Conservation (phyloP, 2,113 vertebrate species). For the Tetraodon nigroviridis region DNA sequence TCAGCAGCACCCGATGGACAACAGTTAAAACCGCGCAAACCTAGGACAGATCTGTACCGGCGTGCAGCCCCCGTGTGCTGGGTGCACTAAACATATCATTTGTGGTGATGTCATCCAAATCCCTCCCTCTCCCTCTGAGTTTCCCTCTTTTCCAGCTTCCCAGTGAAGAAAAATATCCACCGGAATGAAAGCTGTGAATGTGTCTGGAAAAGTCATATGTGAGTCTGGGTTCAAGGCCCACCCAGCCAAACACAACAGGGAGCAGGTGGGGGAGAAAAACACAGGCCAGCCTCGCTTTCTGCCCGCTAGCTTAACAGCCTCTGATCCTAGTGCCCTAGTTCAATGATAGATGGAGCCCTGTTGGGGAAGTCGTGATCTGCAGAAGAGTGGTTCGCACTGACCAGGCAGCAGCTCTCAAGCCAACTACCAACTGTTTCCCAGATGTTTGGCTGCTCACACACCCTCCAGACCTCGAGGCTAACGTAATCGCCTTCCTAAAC, state of each 20-base stretch:
- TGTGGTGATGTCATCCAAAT: too few relatives aligned
- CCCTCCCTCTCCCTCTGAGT: neutral
- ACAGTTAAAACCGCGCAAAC: slow-evolving; percentile 8
- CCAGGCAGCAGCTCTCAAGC: slow-evolving; percentile 20
- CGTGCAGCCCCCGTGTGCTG: too few relatives aligned
- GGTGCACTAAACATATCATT: too few relatives aligned
- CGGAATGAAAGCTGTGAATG: slow-evolving; percentile 50
- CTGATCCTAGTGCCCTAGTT: slow-evolving; percentile 9
- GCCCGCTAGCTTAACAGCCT: neutral
- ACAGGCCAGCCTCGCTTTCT: slow-evolving; percentile 22
- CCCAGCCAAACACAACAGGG: slow-evolving; percentile 38
- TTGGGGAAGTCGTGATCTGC: neutral
- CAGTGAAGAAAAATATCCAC: slow-evolving; percentile 31
- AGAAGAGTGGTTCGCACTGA: slow-evolving; percentile 10
- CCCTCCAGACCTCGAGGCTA: slow-evolving; percentile 41
- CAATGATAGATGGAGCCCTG: slow-evolving; percentile 17
- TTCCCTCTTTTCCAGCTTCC: neutral
- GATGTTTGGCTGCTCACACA: slow-evolving; percentile 58
- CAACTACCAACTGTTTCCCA: slow-evolving; percentile 60
- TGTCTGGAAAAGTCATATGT: slow-evolving; percentile 37
- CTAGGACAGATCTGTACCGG: slow-evolving; percentile 1
- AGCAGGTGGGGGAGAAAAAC: slow-evolving; percentile 52
- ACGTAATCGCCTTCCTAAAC: slow-evolving; percentile 44
- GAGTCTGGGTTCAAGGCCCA: neutral
- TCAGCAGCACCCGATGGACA: neutral